Percentiles rank a stretch among this genome's conserved stretches.
Conservation (phyloP, 2,888 invertebrate genomes). For the Coenonympha glycerion region DNA sequence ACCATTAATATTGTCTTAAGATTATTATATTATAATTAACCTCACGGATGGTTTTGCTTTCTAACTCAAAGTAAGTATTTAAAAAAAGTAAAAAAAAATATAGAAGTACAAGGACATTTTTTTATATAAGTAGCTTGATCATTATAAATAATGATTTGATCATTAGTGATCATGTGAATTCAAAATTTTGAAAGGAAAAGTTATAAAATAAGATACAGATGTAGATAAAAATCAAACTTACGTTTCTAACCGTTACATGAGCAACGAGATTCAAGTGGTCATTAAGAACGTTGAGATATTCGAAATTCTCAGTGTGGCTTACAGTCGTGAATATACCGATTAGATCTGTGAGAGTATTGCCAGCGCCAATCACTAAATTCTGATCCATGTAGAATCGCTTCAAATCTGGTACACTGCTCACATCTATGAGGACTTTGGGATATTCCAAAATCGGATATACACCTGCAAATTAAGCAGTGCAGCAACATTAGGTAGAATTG, state of each 20-base stretch:
- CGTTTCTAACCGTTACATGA: constrained; percentile 84
- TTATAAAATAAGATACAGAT: neutral
- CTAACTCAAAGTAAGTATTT: no score
- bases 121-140: no score
- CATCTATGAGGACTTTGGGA: constrained; percentile 78
- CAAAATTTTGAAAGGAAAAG: no score
- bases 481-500: no score
- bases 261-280: constrained; percentile 82
- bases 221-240: constrained; percentile 57
- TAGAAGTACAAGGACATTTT: no score
- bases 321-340: constrained; percentile 66
- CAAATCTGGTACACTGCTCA: constrained; percentile 76
- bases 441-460: constrained; percentile 56
- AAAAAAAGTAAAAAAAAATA: no score
- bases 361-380: constrained; percentile 77
- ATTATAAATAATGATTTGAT: no score
- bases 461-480: constrained; percentile 52
- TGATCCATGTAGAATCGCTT: constrained; percentile 54
- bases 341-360: constrained; percentile 72
- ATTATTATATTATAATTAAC: no score
- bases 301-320: constrained; percentile 61
- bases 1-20: no score
- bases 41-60: no score
- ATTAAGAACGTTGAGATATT: constrained; percentile 76
- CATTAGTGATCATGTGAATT: no score